Base-by-base conservation (phyloP, 1,140 invertebrate species). In the Drosophila bipectinata region DNA sequence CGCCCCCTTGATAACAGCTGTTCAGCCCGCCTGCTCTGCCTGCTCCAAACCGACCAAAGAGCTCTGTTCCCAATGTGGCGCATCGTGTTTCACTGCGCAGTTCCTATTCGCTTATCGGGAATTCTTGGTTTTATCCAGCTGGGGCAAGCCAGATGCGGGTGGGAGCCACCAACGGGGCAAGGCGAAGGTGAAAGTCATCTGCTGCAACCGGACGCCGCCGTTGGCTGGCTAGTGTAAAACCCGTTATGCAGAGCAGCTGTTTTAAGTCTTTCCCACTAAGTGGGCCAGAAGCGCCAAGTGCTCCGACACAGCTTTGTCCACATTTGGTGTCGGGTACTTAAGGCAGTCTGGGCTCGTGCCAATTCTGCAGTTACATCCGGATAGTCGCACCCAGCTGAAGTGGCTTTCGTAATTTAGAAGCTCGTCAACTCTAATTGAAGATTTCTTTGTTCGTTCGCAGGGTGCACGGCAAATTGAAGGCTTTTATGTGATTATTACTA, bases 111-210 rank as follows among this genome's bases (percentile, higher is more conserved):
- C 15, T 18, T 47, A 21, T 47, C 21, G 18, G 18, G 44, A 5
- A n/a, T 37, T 18, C 41, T 18, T 8, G 15, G 41, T 18, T 44
- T 15, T 18, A 18, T 44, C 14, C 34, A 37, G 34, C 34, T 37
- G 34, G 12, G 12, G 34, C 34, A 37, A 10, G 47, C 54, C 55
- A 41, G 24, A 30, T 6, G 63, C 12, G 32, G 39, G 4, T 12
- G 53, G n/a, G 37, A n/a, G 26, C 8, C 28, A 34, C 24, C 37
- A 8, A 8, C 8, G 24, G 60, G 52, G 68, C 82, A 88, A 82
- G 80, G 82, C 85, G 83, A 85, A 85, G 82, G 82, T 85, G 79
- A 85, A 85, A 85, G 82, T 88, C 80, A 81, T 68, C 82, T 81
- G 79, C 79, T 83, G 79, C 45, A 75, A 64, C 39, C 41, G 14